Evolutionary conservation across 2,888 invertebrate genomes (phyloP), one percentile per base, ranked within the genome.

Genomic region (Nasonovia ribisnigri): DNA sequence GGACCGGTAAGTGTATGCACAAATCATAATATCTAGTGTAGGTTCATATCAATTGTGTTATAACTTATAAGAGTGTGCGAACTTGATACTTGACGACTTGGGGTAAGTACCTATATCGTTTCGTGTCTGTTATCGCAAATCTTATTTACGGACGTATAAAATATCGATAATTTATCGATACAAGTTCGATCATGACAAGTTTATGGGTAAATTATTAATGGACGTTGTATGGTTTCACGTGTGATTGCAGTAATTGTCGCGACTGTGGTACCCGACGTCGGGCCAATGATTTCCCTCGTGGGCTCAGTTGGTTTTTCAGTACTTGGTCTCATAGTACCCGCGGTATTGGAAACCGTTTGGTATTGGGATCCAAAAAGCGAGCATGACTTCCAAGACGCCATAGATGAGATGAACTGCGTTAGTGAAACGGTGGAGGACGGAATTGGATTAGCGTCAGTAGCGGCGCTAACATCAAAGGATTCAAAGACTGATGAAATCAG

Each of bases 231-330:
- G 20, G 20, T 77, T 77, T 77, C 16, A 36, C 5, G 2, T 42
- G 20, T 77, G 20, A 77, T 54, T 24, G 16, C 97, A 96, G 98
- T 98, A 94, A 97, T 97, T 29, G 95, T 98, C 92, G 98, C 98
- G 0, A 97, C 97, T 43, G 96, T 97, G 0, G 97, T 99, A 20
- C 98, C 98, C 1, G 97, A 98, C 94, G 96, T 99, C 94, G 98
- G 98, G 93, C 97, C 98, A 0, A 98, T 99, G 95, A 98, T 99
- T 95, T 97, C 98, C 91, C 96, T 99, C 77, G 98, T 99, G 0
- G 99, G 99, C 1, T 97, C 99, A 0, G 96, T 96, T 95, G 97
- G 97, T 95, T 97, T 96, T 95, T 97, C 96, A 84, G 97, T 97
- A 67, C 96, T 97, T 95, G 98, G 99, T 0, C 96, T 98, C 13